Evolutionary conservation across 2,797 vertebrate species (phyloP).

Genomic region (Thalassophryne amazonica): DNA sequence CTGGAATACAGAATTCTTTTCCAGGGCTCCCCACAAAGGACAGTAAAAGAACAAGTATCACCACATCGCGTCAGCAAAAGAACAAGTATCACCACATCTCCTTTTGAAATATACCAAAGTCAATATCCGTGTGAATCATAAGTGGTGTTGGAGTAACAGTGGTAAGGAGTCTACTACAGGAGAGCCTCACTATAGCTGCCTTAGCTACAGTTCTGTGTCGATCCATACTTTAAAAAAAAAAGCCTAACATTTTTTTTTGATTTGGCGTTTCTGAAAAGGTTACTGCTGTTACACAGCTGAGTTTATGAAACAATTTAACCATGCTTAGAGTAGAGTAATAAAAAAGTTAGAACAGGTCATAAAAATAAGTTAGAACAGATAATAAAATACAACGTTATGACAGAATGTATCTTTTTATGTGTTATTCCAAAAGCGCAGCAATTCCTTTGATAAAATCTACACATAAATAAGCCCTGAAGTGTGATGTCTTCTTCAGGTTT

Average conservation of each 20-base stretch:
- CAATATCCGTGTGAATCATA: too few relatives aligned
- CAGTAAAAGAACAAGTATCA: too few relatives aligned
- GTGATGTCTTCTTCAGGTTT: background rate
- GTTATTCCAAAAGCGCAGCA: conserved; percentile 6
- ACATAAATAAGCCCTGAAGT: background rate
- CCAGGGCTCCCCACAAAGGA: too few relatives aligned
- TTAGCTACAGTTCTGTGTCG: background rate
- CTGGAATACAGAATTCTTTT: too few relatives aligned
- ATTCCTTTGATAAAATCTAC: background rate
- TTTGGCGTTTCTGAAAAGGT: conserved; percentile 27
- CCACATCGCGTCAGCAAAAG: too few relatives aligned
- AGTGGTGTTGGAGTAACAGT: too few relatives aligned
- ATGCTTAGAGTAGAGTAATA: conserved; percentile 27
- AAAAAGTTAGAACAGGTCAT: conserved; percentile 42
- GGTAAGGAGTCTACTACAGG: background rate
- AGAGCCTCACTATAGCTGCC: background rate
- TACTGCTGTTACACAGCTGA: conserved; percentile 1
- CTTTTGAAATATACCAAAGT: too few relatives aligned
- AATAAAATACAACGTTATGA: conserved; percentile 34
- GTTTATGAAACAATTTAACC: conserved; percentile 36
- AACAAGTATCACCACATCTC: too few relatives aligned
- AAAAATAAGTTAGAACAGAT: conserved; percentile 36
- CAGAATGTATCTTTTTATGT: conserved; percentile 32
- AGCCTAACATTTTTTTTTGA: conserved; percentile 21
- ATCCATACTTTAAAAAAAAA: background rate